Conservation (phyloP, 1,140 invertebrate genomes). For the Goniozus legneri region DNA sequence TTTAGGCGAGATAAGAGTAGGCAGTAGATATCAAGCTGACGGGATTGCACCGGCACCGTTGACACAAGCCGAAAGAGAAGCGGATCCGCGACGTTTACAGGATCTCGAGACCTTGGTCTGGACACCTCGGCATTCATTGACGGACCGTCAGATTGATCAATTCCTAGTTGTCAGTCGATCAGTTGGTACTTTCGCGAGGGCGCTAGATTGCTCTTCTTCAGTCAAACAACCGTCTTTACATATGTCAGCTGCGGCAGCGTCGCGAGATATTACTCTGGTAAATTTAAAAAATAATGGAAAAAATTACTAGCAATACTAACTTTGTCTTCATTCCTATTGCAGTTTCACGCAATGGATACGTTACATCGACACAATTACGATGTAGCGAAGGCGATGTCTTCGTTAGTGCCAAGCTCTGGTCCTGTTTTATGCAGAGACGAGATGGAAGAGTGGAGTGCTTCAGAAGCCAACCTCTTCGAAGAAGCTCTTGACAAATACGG, state of each 20-base stretch:
- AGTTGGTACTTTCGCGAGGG: slow-evolving; percentile 97
- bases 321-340: slow-evolving; percentile 29
- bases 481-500: slow-evolving; percentile 99
- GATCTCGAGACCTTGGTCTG: slow-evolving; percentile 91
- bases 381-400: slow-evolving; percentile 85
- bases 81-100: slow-evolving; percentile 62
- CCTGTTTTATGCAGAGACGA: slow-evolving; percentile 97
- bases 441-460: slow-evolving; percentile 99
- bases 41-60: slow-evolving; percentile 37
- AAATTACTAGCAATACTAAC: neutral
- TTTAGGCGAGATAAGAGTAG: slow-evolving; percentile 72
- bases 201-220: slow-evolving; percentile 95
- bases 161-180: slow-evolving; percentile 96
- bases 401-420: slow-evolving; percentile 90
- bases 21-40: slow-evolving; percentile 94
- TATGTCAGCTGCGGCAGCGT: slow-evolving; percentile 98
- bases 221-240: slow-evolving; percentile 97
- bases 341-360: slow-evolving; percentile 98
- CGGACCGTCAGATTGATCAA: slow-evolving; percentile 96
- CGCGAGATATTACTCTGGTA: slow-evolving; percentile 94
- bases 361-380: slow-evolving; percentile 92
- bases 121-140: slow-evolving; percentile 85
- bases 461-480: slow-evolving; percentile 98
- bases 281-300: slow-evolving; percentile 22
- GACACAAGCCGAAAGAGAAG: slow-evolving; percentile 69